Evolutionary conservation across 2,113 vertebrate species (phyloP).

Genomic region (Anarrhichthys ocellatus): DNA sequence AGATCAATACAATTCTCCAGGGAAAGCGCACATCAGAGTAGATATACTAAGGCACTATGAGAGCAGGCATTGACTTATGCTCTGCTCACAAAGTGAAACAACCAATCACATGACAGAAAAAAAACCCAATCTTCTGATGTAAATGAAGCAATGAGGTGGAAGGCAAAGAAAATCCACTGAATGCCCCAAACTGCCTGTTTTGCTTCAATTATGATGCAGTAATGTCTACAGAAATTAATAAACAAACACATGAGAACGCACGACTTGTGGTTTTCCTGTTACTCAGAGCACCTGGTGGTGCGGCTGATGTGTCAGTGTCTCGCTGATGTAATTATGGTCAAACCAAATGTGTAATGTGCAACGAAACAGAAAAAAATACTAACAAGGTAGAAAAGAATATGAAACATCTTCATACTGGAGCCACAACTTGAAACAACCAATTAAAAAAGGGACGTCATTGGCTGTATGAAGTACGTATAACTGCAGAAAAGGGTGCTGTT

Average conservation of each 20-base stretch:
- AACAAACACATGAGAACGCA: conserved; percentile 29
- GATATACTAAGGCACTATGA: conserved; percentile 42
- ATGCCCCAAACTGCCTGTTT: conserved; percentile 53
- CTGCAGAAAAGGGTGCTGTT: background rate
- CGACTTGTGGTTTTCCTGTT: conserved; percentile 56
- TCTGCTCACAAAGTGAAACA: conserved; percentile 36
- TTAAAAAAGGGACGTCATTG: background rate
- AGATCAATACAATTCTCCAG: conserved; percentile 13
- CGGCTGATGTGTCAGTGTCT: conserved; percentile 63
- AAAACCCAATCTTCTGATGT: conserved; percentile 43
- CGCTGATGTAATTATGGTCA: conserved; percentile 53
- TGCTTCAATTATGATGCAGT: conserved; percentile 59
- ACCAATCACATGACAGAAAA: conserved; percentile 70
- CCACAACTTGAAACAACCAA: background rate
- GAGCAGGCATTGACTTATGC: conserved; percentile 63
- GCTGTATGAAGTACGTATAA: background rate
- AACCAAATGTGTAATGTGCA: conserved; percentile 26
- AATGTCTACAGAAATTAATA: conserved; percentile 66
- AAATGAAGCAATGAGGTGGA: conserved; percentile 46
- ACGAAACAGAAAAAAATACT: background rate
- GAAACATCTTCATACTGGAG: background rate
- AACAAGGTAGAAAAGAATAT: background rate
- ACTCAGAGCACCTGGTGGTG: conserved; percentile 48
- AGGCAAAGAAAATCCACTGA: conserved; percentile 52
- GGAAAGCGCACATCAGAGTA: conserved; percentile 19